Conservation (phyloP, 37 sponge, comb jelly and placozoan genomes). For the Hormiphora californensis region DNA sequence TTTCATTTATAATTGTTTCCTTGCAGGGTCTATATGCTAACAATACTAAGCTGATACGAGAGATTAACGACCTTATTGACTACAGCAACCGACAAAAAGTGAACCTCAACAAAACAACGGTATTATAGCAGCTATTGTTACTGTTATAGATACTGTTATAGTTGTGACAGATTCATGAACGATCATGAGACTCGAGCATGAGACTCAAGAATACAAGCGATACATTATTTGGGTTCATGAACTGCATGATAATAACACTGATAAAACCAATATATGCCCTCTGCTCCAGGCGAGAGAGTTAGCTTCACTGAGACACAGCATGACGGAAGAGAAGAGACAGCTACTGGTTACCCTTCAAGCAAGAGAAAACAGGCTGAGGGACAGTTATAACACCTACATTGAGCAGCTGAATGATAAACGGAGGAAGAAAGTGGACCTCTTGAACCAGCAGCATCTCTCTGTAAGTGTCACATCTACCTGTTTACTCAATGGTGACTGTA, state of each 20-base stretch:
- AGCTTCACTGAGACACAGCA: conserved; percentile 5
- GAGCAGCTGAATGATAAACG: neutral
- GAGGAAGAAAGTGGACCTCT: neutral
- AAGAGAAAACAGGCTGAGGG: neutral
- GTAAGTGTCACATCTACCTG: too few species aligned
- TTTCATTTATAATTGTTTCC: too few species aligned
- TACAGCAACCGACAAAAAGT: conserved; percentile 18
- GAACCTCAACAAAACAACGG: neutral
- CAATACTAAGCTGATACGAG: conserved; percentile 27
- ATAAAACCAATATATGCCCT: too few species aligned
- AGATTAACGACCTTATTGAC: conserved; percentile 40
- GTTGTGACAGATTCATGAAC: too few species aligned
- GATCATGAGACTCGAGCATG: too few species aligned
- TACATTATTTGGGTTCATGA: too few species aligned
- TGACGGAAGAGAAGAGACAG: conserved; percentile 28
- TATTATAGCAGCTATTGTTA: too few species aligned
- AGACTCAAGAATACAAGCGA: too few species aligned
- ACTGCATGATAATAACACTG: too few species aligned
- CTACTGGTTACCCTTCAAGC: conserved; percentile 38
- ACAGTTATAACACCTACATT: neutral
- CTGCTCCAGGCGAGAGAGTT: conserved; percentile 13
- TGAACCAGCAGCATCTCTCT: conserved; percentile 8
- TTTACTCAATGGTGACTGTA: too few species aligned
- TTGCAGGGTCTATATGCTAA: conserved; percentile 11
- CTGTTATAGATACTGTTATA: too few species aligned